phyloP scores from a whole-genome alignment of 2,113 vertebrate genomes.

The Siniperca knerii region DNA sequence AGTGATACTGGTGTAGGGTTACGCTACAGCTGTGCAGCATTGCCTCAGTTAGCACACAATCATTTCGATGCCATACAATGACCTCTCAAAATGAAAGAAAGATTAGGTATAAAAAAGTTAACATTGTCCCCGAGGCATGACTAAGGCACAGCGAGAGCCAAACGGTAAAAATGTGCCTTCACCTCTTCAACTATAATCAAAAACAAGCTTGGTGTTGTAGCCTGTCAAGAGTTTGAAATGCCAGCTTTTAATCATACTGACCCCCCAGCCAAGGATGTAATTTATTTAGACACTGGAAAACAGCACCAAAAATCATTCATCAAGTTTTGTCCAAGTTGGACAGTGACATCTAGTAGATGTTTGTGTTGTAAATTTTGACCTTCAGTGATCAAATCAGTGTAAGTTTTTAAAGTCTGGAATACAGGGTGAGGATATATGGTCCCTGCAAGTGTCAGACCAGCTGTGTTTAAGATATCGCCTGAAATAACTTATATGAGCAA shows the following conservation, averaged over 20 bases:
- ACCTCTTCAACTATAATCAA: neutral
- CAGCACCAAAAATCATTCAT: constrained; percentile 30
- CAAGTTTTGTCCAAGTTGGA: constrained; percentile 21
- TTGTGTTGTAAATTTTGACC: constrained; percentile 21
- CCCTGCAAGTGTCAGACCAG: neutral
- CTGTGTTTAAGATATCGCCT: constrained; percentile 4
- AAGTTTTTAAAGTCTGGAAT: constrained; percentile 4
- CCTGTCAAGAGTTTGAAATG: constrained; percentile 19
- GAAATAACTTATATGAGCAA: constrained; percentile 19
- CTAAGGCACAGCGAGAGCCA: neutral
- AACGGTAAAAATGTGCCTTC: neutral
- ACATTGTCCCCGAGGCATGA: neutral
- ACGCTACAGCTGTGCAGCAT: constrained; percentile 61
- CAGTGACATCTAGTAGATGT: constrained; percentile 33
- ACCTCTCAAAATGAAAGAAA: constrained; percentile 25
- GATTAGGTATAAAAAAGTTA: neutral
- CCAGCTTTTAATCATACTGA: constrained; percentile 38
- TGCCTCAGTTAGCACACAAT: constrained; percentile 46
- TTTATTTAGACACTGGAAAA: constrained; percentile 42
- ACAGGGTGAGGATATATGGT: neutral
- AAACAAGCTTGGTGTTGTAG: constrained; percentile 1
- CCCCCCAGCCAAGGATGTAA: constrained; percentile 3
- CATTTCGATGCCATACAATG: constrained; percentile 3
- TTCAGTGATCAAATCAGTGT: constrained; percentile 12
- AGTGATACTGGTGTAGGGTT: constrained; percentile 76